A percentile compares a stretch with the other conserved stretches of the same genome.
These are phyloP conservation scores for Erpobdella octoculata DNA, from an alignment of 2,888 invertebrate genomes.

Conservation along the genomic window DNA sequence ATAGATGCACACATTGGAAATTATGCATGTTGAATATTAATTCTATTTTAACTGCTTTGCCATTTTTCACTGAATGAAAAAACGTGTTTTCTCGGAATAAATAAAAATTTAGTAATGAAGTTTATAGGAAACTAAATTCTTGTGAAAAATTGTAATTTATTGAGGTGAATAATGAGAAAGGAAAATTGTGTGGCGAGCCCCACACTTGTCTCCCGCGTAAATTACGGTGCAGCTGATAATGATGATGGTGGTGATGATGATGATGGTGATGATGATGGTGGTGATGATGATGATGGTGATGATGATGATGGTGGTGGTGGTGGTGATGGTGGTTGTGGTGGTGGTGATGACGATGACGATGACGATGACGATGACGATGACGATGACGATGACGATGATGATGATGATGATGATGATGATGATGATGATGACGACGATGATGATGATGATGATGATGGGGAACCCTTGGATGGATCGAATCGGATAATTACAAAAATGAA, in stretches of 20 bases:
- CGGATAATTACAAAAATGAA: no score
- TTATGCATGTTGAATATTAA: no score
- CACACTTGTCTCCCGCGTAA: neutral
- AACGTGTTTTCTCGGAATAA: no score
- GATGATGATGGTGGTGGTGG: neutral
- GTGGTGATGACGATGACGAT: neutral
- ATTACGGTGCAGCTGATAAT: neutral
- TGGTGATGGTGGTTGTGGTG: neutral
- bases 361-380: constrained; percentile 22
- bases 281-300: neutral
- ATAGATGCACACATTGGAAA: no score
- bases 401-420: constrained; percentile 5
- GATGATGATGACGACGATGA: constrained; percentile 12
- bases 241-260: neutral
- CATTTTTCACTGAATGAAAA: no score
- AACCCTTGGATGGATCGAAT: no score
- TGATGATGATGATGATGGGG: neutral
- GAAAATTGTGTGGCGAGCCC: neutral
- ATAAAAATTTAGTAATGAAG: no score
- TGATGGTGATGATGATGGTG: neutral
- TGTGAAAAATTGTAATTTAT: no score
- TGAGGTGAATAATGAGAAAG: neutral
- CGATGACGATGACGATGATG: neutral
- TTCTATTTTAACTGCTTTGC: no score
- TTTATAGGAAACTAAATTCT: no score